Evolutionary conservation across 2,797 vertebrate species (phyloP).

Genomic region (Chelidonichthys spinosus): DNA sequence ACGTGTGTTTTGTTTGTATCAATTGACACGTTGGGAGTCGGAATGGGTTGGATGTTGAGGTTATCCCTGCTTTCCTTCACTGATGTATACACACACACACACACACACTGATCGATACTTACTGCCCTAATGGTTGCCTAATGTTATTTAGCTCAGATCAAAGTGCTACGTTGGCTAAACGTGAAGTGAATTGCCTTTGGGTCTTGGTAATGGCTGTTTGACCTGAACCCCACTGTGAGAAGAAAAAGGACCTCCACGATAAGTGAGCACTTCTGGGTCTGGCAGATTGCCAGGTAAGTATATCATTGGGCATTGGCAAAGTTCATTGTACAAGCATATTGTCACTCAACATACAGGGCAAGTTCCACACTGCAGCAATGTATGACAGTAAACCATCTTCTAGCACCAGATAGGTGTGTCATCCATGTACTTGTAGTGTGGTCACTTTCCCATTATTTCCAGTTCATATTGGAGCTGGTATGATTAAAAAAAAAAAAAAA

Average conservation of each 20-base stretch:
- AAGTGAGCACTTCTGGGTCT: conserved; percentile 54
- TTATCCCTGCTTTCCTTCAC: conserved; percentile 21
- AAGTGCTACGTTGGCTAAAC: conserved; percentile 71
- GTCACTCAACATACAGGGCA: conserved; percentile 34
- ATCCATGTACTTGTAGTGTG: not conserved
- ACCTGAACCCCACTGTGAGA: conserved; percentile 47
- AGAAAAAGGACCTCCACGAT: conserved; percentile 45
- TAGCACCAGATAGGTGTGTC: not conserved
- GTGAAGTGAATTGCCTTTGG: conserved; percentile 58
- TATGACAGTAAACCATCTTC: conserved; percentile 1
- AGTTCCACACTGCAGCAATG: conserved; percentile 11
- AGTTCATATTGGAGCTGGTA: not conserved
- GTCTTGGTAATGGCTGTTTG: conserved; percentile 65
- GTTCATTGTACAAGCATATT: conserved; percentile 49
- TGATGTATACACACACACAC: conserved; percentile 21
- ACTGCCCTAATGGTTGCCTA: conserved; percentile 66
- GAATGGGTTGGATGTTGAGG: conserved; percentile 4
- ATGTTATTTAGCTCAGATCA: conserved; percentile 72
- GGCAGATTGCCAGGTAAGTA: conserved; percentile 50
- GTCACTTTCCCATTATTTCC: not conserved
- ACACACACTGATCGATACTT: conserved; percentile 43
- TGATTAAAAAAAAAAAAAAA: too few species aligned
- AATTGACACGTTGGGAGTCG: too few species aligned
- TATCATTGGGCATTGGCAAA: conserved; percentile 38
- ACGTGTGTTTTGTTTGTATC: too few species aligned